These are phyloP conservation scores for Macrotus californicus DNA, from an alignment of 2,113 vertebrate genomes.

Conservation along the genomic window DNA sequence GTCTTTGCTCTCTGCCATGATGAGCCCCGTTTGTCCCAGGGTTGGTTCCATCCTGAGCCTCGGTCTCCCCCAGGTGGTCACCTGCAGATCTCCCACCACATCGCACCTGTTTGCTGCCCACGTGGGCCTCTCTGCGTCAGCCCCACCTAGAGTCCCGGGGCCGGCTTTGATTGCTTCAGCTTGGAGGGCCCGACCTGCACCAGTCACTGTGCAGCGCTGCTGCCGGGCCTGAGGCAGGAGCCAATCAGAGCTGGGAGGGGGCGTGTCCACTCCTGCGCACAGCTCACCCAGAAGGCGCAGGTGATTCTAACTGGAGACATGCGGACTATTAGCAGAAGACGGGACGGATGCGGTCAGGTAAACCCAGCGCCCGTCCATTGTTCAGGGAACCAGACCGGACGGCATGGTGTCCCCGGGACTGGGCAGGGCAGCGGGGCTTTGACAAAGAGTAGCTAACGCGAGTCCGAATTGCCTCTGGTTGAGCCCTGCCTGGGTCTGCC, in stretches of 20 bases:
- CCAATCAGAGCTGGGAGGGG: background rate
- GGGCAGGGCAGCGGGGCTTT: background rate
- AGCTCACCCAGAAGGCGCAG: background rate
- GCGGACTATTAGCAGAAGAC: background rate
- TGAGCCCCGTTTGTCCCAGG: background rate
- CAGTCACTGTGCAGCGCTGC: background rate
- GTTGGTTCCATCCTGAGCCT: background rate
- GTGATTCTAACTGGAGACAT: background rate
- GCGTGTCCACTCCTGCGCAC: background rate
- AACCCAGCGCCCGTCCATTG: background rate
- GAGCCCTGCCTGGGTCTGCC: too few species aligned
- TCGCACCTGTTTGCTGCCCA: background rate
- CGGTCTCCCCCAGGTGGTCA: background rate
- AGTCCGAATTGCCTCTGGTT: background rate
- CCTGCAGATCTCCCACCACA: background rate
- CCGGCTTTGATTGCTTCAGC: background rate
- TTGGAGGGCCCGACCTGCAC: background rate
- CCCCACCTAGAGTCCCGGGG: background rate
- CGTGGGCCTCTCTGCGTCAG: background rate
- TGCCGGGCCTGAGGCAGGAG: background rate
- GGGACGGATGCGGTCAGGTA: background rate
- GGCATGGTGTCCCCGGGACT: background rate
- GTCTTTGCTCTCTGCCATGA: background rate
- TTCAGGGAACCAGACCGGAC: background rate
- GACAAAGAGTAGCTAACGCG: background rate